Evolutionary conservation across 2,113 vertebrate species (phyloP).

Genomic region (Delphinapterus leucas): DNA sequence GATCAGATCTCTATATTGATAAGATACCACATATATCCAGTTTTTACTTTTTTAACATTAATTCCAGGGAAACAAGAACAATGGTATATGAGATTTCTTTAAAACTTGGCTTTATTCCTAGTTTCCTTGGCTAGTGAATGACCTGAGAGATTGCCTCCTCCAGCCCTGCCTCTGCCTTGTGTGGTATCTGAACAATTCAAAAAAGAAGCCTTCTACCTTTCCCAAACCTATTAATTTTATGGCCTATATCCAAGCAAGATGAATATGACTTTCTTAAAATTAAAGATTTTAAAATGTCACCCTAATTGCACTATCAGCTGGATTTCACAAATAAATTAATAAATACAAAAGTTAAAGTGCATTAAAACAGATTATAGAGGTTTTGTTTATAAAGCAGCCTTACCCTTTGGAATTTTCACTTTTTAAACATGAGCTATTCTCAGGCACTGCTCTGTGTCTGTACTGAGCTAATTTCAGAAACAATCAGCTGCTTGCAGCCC

Average conservation of each 20-base stretch:
- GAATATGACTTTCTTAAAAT: background rate
- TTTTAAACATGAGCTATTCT: slow-evolving; percentile 34
- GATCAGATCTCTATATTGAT: slow-evolving; percentile 71
- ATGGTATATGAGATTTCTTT: slow-evolving; percentile 39
- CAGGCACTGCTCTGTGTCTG: slow-evolving; percentile 13
- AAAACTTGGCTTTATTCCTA: slow-evolving; percentile 56
- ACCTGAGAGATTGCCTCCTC: background rate
- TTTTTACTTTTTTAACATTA: slow-evolving; percentile 60
- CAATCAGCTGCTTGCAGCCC: slow-evolving; percentile 41
- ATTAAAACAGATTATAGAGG: background rate
- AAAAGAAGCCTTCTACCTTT: background rate
- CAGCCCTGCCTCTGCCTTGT: background rate
- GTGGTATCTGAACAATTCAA: background rate
- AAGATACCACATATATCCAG: slow-evolving; percentile 61
- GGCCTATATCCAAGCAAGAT: background rate
- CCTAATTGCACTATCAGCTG: background rate
- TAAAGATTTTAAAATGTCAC: background rate
- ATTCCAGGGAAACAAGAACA: slow-evolving; percentile 41
- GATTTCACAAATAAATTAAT: background rate
- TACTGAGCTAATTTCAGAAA: slow-evolving; percentile 63
- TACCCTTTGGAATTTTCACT: slow-evolving; percentile 33
- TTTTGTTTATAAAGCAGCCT: slow-evolving; percentile 24
- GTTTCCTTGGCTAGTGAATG: slow-evolving; percentile 4
- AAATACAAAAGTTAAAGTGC: slow-evolving; percentile 1
- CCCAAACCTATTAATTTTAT: background rate